phyloP scores from a whole-genome alignment of 2,797 vertebrate genomes.

The Rhinoraja longicauda region DNA sequence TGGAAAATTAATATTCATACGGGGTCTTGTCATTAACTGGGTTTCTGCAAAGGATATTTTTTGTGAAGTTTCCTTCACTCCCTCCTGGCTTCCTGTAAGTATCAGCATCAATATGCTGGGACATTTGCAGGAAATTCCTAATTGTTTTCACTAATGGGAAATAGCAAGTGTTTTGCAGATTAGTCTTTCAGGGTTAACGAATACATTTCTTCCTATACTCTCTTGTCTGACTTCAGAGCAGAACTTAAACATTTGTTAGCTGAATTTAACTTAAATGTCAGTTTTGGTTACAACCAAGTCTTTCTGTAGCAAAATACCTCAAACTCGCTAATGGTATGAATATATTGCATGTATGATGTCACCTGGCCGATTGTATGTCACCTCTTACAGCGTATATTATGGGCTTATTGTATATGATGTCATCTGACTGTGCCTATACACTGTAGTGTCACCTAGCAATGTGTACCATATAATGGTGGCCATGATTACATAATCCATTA shows the following conservation, averaged over 20 bases:
- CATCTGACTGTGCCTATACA: not conserved
- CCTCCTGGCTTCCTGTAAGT: not conserved
- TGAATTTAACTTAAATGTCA: not conserved
- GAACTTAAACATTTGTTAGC: not conserved
- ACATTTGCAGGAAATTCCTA: not conserved
- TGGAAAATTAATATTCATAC: not conserved
- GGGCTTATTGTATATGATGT: not conserved
- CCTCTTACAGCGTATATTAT: not conserved
- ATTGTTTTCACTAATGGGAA: not conserved
- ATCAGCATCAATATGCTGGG: not conserved
- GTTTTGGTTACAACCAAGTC: not conserved
- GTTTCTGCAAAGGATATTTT: no score
- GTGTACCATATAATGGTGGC: not conserved
- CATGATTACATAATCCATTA: no score
- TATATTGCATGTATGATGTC: not conserved
- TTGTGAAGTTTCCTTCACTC: no score
- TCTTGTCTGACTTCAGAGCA: not conserved
- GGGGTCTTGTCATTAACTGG: not conserved
- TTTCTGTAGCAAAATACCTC: no score
- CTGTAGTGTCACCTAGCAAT: not conserved
- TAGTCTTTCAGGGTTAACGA: not conserved
- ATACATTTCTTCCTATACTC: not conserved
- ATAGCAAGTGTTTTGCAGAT: not conserved
- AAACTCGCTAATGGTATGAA: not conserved
- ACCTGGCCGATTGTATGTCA: not conserved